Conservation (phyloP, 2,113 vertebrate species). For the Barnardius zonarius region DNA sequence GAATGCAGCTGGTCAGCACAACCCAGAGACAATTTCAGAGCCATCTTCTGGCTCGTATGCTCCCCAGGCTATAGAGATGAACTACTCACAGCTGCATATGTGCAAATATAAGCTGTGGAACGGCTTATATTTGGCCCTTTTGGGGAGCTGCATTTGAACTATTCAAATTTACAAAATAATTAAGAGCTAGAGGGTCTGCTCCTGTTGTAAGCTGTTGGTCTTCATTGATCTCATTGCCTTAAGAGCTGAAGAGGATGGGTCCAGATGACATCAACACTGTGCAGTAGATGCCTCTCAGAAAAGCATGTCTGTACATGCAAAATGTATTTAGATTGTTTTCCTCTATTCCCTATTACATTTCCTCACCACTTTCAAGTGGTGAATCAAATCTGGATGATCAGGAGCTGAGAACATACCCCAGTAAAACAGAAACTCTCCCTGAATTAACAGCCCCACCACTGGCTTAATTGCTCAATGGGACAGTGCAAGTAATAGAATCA, state of each 20-base stretch:
- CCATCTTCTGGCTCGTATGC: accelerated
- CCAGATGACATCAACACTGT: neutral
- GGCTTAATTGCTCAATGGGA: too few relatives aligned
- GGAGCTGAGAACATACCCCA: too few relatives aligned
- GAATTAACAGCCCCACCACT: too few relatives aligned
- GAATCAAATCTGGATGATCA: neutral
- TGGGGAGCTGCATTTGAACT: neutral
- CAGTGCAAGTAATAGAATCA: too few relatives aligned
- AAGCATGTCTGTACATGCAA: neutral
- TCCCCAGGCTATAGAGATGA: neutral
- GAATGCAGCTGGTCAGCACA: neutral
- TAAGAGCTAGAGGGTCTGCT: neutral
- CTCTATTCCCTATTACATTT: neutral
- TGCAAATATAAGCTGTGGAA: neutral
- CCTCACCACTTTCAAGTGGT: neutral
- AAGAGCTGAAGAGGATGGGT: neutral
- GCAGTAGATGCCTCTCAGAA: neutral
- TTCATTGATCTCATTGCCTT: neutral
- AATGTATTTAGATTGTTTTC: neutral
- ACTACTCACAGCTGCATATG: neutral
- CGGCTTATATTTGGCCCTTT: neutral
- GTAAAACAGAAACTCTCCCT: too few relatives aligned
- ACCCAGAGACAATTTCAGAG: neutral
- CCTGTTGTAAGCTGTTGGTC: neutral
- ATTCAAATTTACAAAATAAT: neutral